Conservation (phyloP, 2,888 invertebrate species). For the Salpingus planirostris region DNA sequence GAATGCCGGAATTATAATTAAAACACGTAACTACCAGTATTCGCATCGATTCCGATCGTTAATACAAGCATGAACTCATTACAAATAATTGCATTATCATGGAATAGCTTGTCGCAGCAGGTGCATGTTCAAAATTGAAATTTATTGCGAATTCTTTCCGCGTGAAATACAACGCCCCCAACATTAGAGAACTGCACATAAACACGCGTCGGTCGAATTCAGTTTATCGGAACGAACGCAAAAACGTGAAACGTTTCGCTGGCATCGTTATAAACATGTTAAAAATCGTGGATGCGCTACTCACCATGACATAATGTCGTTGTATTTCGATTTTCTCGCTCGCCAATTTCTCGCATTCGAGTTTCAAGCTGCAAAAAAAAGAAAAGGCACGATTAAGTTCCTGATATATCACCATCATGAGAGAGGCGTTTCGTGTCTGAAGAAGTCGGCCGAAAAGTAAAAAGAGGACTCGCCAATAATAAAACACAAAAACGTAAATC, state of each 20-base stretch:
- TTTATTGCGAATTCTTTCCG: constrained; percentile 15
- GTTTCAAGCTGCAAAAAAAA: constrained; percentile 70
- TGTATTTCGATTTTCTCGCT: constrained; percentile 99
- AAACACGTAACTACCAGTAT: constrained; percentile 16
- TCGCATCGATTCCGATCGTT: constrained; percentile 16
- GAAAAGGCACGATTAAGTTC: no score
- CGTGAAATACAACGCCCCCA: constrained; percentile 4
- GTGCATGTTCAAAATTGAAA: constrained; percentile 17
- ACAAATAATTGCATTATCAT: constrained; percentile 15
- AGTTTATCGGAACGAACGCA: not conserved
- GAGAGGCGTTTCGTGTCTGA: no score
- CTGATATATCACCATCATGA: no score
- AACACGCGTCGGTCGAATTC: no score
- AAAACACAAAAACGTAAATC: no score
- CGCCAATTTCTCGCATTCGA: constrained; percentile 95
- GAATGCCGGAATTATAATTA: constrained; percentile 21
- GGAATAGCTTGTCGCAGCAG: constrained; percentile 12
- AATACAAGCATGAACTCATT: constrained; percentile 16
- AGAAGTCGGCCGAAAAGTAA: no score
- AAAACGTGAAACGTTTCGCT: constrained; percentile 1
- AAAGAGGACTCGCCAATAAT: no score
- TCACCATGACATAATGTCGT: constrained; percentile 98
- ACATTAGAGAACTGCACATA: not conserved
- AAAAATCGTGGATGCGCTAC: constrained; percentile 30
- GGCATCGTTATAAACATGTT: not conserved